Conservation (phyloP, 2,888 invertebrate genomes). For the Metellina segmentata region DNA sequence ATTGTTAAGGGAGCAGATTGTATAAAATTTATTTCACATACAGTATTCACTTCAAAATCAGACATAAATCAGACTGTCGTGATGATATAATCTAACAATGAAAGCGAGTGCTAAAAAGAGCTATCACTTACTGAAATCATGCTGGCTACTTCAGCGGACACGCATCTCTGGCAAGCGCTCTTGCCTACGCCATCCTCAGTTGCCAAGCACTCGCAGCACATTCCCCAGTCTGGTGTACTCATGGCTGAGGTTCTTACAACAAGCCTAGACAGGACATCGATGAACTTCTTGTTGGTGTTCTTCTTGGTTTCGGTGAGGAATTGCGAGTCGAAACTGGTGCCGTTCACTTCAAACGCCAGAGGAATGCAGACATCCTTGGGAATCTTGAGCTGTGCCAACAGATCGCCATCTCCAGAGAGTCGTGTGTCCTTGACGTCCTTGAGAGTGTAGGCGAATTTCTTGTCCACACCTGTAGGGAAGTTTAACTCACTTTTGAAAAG, state of each 20-base stretch:
- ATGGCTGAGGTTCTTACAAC: conserved; percentile 80
- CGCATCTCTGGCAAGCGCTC: conserved; percentile 81
- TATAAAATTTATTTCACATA: too few species aligned
- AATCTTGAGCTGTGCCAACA: conserved; percentile 87
- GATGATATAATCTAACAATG: too few species aligned
- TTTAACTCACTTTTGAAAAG: neutral
- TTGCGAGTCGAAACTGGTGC: conserved; percentile 82
- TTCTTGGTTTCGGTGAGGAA: conserved; percentile 81
- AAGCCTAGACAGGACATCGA: conserved; percentile 86
- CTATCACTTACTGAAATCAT: conserved; percentile 78
- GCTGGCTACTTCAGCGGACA: conserved; percentile 79
- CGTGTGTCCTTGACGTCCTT: conserved; percentile 85
- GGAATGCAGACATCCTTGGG: conserved; percentile 90
- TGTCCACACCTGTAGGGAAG: conserved; percentile 86
- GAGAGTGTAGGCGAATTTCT: conserved; percentile 88
- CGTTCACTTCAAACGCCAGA: conserved; percentile 91
- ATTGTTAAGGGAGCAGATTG: too few species aligned
- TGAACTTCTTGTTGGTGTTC: conserved; percentile 85
- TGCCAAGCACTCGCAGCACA: conserved; percentile 82
- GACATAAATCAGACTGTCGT: too few species aligned
- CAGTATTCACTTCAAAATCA: too few species aligned
- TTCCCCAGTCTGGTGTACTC: conserved; percentile 81
- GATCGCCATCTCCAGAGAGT: conserved; percentile 87
- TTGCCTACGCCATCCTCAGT: conserved; percentile 81
- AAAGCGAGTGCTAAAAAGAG: neutral